These are phyloP conservation scores for Acipenser transmontanus DNA, from an alignment of 2,797 vertebrate genomes.

Conservation along the genomic window DNA sequence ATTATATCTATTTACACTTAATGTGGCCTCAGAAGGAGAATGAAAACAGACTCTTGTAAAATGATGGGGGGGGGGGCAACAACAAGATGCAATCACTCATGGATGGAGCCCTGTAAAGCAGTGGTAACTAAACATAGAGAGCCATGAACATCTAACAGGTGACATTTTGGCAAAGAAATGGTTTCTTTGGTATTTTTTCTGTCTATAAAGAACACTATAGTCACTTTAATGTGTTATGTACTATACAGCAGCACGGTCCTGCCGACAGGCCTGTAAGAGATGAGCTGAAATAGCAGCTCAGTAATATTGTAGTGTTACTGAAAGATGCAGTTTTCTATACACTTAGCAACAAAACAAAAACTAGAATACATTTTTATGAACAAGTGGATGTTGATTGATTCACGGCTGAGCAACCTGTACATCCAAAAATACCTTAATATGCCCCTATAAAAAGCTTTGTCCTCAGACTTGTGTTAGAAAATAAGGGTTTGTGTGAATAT, in stretches of 20 bases:
- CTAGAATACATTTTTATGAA: background rate
- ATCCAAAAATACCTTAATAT: background rate
- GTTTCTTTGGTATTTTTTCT: slow-evolving; percentile 67
- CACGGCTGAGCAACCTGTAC: background rate
- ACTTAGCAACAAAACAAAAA: background rate
- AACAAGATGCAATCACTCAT: slow-evolving; percentile 74
- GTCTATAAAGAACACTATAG: slow-evolving; percentile 70
- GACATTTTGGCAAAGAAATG: slow-evolving; percentile 79
- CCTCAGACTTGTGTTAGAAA: background rate
- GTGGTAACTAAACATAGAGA: slow-evolving; percentile 74
- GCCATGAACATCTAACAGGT: slow-evolving; percentile 72
- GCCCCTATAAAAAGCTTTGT: background rate
- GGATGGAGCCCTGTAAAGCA: slow-evolving; percentile 71
- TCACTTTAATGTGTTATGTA: slow-evolving; percentile 72
- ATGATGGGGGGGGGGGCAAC: slow-evolving; percentile 58
- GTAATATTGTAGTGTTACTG: background rate
- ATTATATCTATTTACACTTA: slow-evolving; percentile 76
- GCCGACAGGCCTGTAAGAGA: slow-evolving; percentile 49
- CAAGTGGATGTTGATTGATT: background rate
- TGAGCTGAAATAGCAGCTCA: background rate
- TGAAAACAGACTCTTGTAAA: slow-evolving; percentile 79
- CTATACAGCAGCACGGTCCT: slow-evolving; percentile 66
- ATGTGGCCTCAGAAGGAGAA: slow-evolving; percentile 72
- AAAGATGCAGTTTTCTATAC: background rate
- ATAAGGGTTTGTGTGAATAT: background rate